Percentiles rank a stretch among this genome's conserved stretches.
Conservation (phyloP, 2,888 invertebrate genomes). For the Drosophila fungiperda region DNA sequence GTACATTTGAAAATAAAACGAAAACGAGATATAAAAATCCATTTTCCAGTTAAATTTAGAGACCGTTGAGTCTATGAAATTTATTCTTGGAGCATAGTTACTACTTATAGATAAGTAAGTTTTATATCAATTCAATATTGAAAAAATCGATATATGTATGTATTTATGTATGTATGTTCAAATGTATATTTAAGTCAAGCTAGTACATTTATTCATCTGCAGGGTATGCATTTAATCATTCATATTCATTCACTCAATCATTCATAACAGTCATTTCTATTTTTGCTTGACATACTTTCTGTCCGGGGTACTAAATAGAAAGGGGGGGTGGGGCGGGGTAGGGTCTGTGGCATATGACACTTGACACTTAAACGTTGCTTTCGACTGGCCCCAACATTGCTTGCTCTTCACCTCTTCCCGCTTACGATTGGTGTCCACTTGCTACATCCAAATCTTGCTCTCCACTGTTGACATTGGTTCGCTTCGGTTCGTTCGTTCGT, state of each 20-base stretch:
- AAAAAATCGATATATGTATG: not conserved
- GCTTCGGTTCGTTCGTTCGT: not conserved
- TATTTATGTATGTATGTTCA: not conserved
- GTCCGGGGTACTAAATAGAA: not conserved
- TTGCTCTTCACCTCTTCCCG: not conserved
- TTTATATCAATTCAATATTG: not conserved
- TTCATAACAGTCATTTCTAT: slow-evolving; percentile 24
- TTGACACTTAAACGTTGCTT: slow-evolving; percentile 32
- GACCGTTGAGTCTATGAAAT: not conserved
- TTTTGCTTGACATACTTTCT: slow-evolving; percentile 48
- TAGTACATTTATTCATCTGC: not conserved
- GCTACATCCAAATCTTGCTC: not conserved
- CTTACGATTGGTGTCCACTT: not conserved
- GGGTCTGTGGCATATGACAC: slow-evolving; percentile 10
- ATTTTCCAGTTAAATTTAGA: not conserved
- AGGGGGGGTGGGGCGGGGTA: not conserved
- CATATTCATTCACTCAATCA: not conserved
- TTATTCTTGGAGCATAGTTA: not conserved
- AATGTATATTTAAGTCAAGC: not conserved
- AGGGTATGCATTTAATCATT: slow-evolving; percentile 9
- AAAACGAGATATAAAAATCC: not conserved
- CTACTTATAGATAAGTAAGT: not conserved
- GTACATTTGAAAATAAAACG: not conserved
- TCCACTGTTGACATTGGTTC: slow-evolving; percentile 34
- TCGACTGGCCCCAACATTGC: not conserved